Percentiles rank a stretch among this genome's conserved stretches.
Evolutionary conservation across 2,888 invertebrate genomes (phyloP).

Genomic region (Dynastes tityus): DNA sequence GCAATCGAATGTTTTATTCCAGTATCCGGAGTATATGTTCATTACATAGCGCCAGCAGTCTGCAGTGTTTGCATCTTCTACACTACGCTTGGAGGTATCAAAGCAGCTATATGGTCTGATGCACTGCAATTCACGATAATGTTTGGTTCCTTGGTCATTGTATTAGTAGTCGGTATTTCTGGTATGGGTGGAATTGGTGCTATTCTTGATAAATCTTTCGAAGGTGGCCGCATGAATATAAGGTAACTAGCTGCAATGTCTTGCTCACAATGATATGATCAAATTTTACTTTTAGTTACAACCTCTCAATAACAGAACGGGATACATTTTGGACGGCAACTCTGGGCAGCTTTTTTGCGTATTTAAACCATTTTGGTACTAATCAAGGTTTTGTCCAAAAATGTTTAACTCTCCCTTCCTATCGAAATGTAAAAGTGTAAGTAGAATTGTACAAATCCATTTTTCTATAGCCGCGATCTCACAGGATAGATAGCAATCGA

Average conservation of each 20-base stretch:
- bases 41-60: conserved; percentile 78
- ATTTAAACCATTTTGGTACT: conserved; percentile 73
- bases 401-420: conserved; percentile 74
- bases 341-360: conserved; percentile 72
- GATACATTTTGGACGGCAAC: conserved; percentile 77
- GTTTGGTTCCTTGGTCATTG: conserved; percentile 72
- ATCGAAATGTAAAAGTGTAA: conserved; percentile 60
- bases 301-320: conserved; percentile 74
- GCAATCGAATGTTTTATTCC: neutral
- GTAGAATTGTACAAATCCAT: conserved; percentile 5
- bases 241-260: conserved; percentile 69
- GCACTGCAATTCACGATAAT: conserved; percentile 76
- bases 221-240: conserved; percentile 74
- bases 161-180: conserved; percentile 74
- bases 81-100: conserved; percentile 80
- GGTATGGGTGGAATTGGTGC: conserved; percentile 55
- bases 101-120: conserved; percentile 80
- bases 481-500: no score
- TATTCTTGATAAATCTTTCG: conserved; percentile 73
- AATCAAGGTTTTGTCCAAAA: conserved; percentile 76
- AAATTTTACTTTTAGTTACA: conserved; percentile 71
- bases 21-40: conserved; percentile 73
- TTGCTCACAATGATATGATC: neutral
- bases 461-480: no score
- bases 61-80: conserved; percentile 84